Conservation (phyloP, 2,797 vertebrate genomes). For the Amniataba percoides region DNA sequence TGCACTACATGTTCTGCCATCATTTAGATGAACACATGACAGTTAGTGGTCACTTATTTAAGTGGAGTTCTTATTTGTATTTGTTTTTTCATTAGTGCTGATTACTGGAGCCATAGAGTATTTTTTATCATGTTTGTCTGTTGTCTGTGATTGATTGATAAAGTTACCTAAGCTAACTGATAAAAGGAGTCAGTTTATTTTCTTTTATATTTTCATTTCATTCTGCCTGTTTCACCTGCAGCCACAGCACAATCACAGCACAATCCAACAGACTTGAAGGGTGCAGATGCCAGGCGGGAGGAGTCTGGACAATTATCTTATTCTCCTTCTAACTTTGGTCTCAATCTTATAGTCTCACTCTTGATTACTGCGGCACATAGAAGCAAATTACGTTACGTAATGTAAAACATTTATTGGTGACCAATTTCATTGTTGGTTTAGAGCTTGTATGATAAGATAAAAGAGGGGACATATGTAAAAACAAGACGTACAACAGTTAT, state of each 20-base stretch:
- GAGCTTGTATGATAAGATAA: conserved; percentile 53
- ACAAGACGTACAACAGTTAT: background rate
- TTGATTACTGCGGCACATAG: background rate
- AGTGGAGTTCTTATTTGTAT: background rate
- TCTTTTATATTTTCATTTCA: too few species aligned
- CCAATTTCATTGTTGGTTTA: conserved; percentile 48
- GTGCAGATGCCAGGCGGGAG: background rate
- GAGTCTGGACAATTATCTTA: conserved; percentile 12
- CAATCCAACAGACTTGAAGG: background rate
- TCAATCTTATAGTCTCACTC: background rate
- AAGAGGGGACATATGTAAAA: background rate
- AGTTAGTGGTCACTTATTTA: too few species aligned
- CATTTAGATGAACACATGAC: too few species aligned
- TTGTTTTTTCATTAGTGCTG: background rate
- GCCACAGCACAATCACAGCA: background rate
- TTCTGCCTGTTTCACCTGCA: too few species aligned
- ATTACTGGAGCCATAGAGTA: too few species aligned
- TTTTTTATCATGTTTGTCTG: too few species aligned
- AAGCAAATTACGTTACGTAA: conserved; percentile 41
- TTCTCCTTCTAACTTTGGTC: background rate
- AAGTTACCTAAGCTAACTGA: too few species aligned
- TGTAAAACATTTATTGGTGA: conserved; percentile 36
- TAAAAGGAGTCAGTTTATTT: too few species aligned
- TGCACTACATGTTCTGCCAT: background rate
- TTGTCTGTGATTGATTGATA: too few species aligned